Percentiles rank a stretch among this genome's conserved stretches.
Evolutionary conservation across 2,888 invertebrate genomes (phyloP).

Genomic region (Tridacna crocea): DNA sequence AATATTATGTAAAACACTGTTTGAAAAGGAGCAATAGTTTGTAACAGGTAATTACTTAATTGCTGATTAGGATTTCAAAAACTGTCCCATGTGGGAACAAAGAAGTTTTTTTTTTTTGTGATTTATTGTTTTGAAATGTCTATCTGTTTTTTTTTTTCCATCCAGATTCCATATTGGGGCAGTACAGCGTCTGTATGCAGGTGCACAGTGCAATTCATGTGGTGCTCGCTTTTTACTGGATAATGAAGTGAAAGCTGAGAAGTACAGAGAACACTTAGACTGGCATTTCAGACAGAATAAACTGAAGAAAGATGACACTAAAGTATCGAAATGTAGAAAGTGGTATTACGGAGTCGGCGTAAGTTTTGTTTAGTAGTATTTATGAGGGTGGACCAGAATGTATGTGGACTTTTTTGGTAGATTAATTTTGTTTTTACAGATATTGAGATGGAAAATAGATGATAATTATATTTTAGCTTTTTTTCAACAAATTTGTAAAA

Average conservation of each 20-base stretch:
- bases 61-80: too few relatives aligned
- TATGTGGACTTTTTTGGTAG: too few relatives aligned
- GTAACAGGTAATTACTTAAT: too few relatives aligned
- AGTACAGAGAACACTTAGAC: conserved; percentile 96
- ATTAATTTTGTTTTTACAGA: too few relatives aligned
- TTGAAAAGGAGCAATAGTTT: too few relatives aligned
- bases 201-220: conserved; percentile 98
- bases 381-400: too few relatives aligned
- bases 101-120: too few relatives aligned
- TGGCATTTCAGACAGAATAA: conserved; percentile 98
- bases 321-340: conserved; percentile 92
- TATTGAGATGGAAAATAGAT: too few relatives aligned
- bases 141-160: neutral
- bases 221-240: conserved; percentile 96
- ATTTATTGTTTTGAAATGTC: neutral
- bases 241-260: conserved; percentile 89
- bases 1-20: too few relatives aligned
- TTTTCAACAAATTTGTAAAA: too few relatives aligned
- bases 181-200: conserved; percentile 89
- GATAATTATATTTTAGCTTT: too few relatives aligned
- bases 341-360: conserved; percentile 93
- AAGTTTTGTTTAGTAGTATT: conserved; percentile 58
- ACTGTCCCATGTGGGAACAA: too few relatives aligned
- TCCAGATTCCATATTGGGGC: conserved; percentile 90
- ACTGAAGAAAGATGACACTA: conserved; percentile 91